Conservation (phyloP, 2,797 vertebrate species). For the Myotis planiceps region DNA sequence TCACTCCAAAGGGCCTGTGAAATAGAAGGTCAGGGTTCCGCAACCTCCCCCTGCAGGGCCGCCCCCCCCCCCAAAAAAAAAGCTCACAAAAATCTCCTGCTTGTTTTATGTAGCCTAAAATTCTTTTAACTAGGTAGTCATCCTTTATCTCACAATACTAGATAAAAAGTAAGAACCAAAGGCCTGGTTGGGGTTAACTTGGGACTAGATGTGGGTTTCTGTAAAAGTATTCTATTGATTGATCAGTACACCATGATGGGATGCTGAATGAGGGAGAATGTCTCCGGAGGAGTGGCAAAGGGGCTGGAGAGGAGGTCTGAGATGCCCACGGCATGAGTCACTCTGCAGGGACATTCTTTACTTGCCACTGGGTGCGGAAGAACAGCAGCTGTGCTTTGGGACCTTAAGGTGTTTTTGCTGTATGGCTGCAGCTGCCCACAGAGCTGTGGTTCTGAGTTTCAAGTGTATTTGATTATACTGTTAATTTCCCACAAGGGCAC, state of each 20-base stretch:
- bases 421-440: too few relatives aligned
- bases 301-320: neutral
- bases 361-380: neutral
- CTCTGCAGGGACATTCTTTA: neutral
- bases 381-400: too few relatives aligned
- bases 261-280: neutral
- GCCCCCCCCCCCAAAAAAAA: neutral
- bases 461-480: neutral
- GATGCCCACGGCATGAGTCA: neutral
- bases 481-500: neutral
- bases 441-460: neutral
- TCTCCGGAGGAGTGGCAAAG: neutral
- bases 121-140: neutral
- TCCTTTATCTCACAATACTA: neutral
- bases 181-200: neutral
- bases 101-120: neutral
- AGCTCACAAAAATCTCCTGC: neutral
- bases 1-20: neutral
- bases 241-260: neutral
- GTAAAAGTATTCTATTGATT: neutral
- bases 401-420: neutral
- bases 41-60: too few relatives aligned
- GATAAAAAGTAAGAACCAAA: neutral
- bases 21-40: neutral
- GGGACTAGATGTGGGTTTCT: neutral